Evolutionary conservation across 2,113 vertebrate genomes (phyloP), one percentile per base, ranked within the genome.

Genomic region (Oriolus oriolus): DNA sequence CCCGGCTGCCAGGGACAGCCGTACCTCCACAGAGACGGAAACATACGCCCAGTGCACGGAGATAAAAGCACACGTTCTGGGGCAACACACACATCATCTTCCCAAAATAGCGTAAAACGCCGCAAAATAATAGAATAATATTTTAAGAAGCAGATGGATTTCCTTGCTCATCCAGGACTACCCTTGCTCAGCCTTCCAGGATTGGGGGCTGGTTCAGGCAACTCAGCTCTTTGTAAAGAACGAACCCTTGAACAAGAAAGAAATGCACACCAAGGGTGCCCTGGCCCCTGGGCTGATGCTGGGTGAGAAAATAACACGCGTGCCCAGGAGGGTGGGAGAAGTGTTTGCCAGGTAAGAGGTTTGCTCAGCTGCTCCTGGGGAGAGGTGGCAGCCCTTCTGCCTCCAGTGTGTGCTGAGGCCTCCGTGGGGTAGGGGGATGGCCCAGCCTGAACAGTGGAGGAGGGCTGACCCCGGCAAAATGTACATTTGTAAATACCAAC

Each of bases 1-100:
- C 33, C 21, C 15, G 35, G 49, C n/a, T 37, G 27, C 19, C 28
- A 0, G 31, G 41, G 39, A 1, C 50, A 8, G 80, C 61, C 50
- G 0, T 23, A 3, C 8, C 47, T 2, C 2, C 39, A 0, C 27
- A 1, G 24, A 3, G 56, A 10, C 8, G 13, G 63, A 37, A 21
- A 35, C 28, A 1, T 4, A 12, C 0, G 13, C 16, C 22, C n/a
- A 2, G 33, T 3, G 65, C 53, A 1, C 7, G 2, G 59, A 20
- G 35, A 33, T 15, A 10, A 5, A 10, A 7, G 4, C 1, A 3
- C 8, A 9, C 4, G 1, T 2, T 10, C 16, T 6, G 13, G 28
- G 63, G 27, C 16, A 59, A 30, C 8, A 3, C 12, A 2, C 11
- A 2, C 9, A 4, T 9, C 57, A 3, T 18, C 24, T 9, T 13